These are phyloP conservation scores for Macheiramphus alcinus DNA, from an alignment of 2,113 vertebrate species.

Conservation along the genomic window DNA sequence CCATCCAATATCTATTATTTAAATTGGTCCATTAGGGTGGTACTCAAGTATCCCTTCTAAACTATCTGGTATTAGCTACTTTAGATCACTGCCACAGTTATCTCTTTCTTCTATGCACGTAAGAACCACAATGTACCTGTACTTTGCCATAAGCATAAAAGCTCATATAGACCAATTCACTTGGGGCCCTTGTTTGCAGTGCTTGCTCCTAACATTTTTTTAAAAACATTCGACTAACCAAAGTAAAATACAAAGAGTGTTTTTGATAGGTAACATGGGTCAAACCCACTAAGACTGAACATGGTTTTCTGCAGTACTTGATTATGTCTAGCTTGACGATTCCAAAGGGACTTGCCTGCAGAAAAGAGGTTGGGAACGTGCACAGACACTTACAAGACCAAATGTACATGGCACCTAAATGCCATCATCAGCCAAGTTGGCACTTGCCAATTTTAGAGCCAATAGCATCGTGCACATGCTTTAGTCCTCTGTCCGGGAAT, in stretches of 20 bases:
- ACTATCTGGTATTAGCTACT: background rate
- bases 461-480: accelerated
- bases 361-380: background rate
- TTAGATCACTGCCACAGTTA: background rate
- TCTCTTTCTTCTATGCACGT: background rate
- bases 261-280: background rate
- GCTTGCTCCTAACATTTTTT: background rate
- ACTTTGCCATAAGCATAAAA: background rate
- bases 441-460: background rate
- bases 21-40: background rate
- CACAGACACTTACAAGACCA: background rate
- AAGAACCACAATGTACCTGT: background rate
- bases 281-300: background rate
- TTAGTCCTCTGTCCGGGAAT: background rate
- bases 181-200: background rate
- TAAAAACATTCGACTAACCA: background rate
- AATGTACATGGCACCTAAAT: accelerated
- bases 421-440: accelerated
- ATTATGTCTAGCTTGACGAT: background rate
- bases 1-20: background rate
- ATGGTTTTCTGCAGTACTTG: background rate
- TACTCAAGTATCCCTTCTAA: background rate
- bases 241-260: background rate
- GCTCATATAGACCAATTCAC: background rate
- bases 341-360: background rate